Evolutionary conservation across 2,888 invertebrate genomes (phyloP), one percentile per base, ranked within the genome.

Genomic region (Mimumesa dahlbomi): DNA sequence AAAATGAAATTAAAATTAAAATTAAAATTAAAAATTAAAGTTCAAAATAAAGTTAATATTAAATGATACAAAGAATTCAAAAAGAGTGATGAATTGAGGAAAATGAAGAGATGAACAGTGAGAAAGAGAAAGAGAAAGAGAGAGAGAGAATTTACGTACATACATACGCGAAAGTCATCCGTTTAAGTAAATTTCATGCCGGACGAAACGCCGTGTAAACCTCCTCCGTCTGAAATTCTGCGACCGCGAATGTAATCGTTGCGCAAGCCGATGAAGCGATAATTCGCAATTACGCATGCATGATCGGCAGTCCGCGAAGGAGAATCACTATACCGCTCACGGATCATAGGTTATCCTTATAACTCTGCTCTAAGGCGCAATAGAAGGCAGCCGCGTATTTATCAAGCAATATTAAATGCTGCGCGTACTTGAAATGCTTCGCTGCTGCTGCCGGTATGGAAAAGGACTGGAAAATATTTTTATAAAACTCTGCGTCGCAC

Each of bases 241-340:
- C 45, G 59, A 16, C 54, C 53, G 49, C 42, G 45, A 65, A 52
- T 50, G 69, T 62, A 63, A 77, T 66, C 52, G 54, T 79, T 82
- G 68, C 74, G 73, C 70, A 79, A 79, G 68, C 14, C 66, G 69
- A 77, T 74, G 64, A 71, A 48, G 63, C 66, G 78, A 83, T 84
- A 84, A 84, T 83, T 75, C 69, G 74, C 75, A 83, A 83, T 84
- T 84, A 83, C 79, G 80, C 69, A 84, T 84, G 75, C 84, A 76
- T 45, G 70, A 78, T 77, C 68, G 63, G 46, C 68, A 61, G 45
- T 29, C 64, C 42, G 31, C 59, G 68, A 46, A 71, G 71, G 58
- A 70, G 70, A 74, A 72, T 79, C 75, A 62, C 66, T 42, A 69
- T 58, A 77, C 70, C 29, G 43, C 67, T 79, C 72, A 69, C 73